Base-by-base conservation (phyloP, 2,888 invertebrate genomes). In the Melikaiella ostensackeni region DNA sequence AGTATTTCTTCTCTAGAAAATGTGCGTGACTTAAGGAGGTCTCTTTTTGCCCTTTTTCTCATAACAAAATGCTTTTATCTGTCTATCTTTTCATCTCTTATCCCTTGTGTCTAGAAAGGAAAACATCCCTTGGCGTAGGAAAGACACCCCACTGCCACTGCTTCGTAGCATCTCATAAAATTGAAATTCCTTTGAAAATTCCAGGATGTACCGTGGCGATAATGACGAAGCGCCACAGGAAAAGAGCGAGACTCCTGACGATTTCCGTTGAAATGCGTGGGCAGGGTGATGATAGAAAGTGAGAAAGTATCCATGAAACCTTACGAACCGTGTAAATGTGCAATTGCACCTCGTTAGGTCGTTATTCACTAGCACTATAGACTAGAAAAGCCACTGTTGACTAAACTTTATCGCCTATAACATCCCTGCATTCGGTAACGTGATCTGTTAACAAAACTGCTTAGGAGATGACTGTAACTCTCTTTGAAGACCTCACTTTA, bases 111-210 rank as follows among this genome's bases (percentile, higher is more conserved):
- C 61, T 24, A 46, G 62, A 42, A 78, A 79, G 79, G 76, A 75
- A 78, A 80, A 80, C 78, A 81, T 80, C 79, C 64, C 35, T 9
- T 27, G 24, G 75, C 74, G 74, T 59, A 74, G 57, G 75, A 75
- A 75, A 78, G 77, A 62, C 57, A 27, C 55, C 57, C 76, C 74
- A 27, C 42, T 42, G 42, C 42, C 70, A 70, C 46, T 75, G 75
- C 63, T 79, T 63, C 77, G 78, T 55, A 61, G 57, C 76, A n/a
- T 79, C 80, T 82, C 82, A 81, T 82, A 84, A 84, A 84, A 84
- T 84, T 84, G 84, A 81, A 85, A 85, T 85, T 85, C 84, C 84
- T 83, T 80, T 80, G 81, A 82, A 83, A 83, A 85, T 84, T 84
- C 83, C 84, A 79, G 57, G 62, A 70, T 70, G 30, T 30, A 11